Base-by-base conservation (phyloP, 1,140 invertebrate genomes). In the Saccostrea glomerata region DNA sequence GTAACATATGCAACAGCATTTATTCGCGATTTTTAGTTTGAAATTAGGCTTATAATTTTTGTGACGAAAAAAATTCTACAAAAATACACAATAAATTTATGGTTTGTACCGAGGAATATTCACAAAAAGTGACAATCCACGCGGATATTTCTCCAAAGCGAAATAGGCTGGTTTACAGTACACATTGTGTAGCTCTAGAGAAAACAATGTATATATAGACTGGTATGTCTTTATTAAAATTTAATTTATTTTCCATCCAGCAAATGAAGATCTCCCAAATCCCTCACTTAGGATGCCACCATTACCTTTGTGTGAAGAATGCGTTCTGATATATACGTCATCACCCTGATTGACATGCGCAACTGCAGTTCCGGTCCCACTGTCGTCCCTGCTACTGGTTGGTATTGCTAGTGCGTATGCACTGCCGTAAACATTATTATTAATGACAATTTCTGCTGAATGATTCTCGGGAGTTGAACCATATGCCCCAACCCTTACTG, bases 311-410 rank as follows among this genome's bases (percentile, higher is more conserved):
- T 30, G 12, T 23, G 23, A 30, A 15, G 23, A 25, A 77, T 77
- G 25, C 11, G 82, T 84, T 54, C 20, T 84, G 20, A 84, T n/a
- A 54, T 20, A 55, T 0, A 84, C 82, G 23, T 84, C 82, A 55
- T 84, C 82, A 47, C 82, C 82, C 36, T 84, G 36, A 55, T 84
- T 55, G 82, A 84, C 82, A 56, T 84, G 82, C 1, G 23, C 55
- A 84, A 54, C 47, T n/a, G 54, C 55, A 56, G 40, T 84, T 54
- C 82, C 82, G 40, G 70, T 77, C 1, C 23, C 70, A 15, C 12
- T 30, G 25, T 30, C 70, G 30, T 25, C 25, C 15, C 23, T 77
- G 7, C 23, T 30, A 9, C 70, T 30, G 25, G n/a, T 40, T 17
- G 17, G n/a, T 54, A 84, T 56, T 12, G 77, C 25, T 20, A 40